Evolutionary conservation across 2,113 vertebrate species (phyloP), one percentile per base, ranked within the genome.

Genomic region (Xiphophorus maculatus): DNA sequence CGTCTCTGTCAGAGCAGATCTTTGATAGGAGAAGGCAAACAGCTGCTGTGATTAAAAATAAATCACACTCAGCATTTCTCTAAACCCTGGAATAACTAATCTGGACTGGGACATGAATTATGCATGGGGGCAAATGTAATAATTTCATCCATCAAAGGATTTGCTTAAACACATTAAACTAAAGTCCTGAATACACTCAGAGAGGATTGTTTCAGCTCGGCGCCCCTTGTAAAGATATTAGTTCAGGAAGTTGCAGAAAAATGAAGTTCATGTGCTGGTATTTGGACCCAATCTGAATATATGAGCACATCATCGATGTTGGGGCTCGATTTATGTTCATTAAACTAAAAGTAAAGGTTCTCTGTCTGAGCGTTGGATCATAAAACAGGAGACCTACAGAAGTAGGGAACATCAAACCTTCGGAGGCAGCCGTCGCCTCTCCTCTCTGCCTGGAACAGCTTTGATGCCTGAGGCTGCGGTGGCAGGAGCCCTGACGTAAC

Each of bases 21-120:
- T 90, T 92, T 88, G 91, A 92, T 90, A 89, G 12, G 74, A 92
- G 92, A 89, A 89, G 84, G 88, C 88, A 89, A 94, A 93, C 94
- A 95, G 93, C 89, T 94, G 93, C 92, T 92, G 88, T 87, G 88
- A 94, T 94, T 93, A 94, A 95, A 95, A 94, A 95, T 94, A 93
- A 92, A 95, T 94, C 87, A 72, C 91, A 85, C 88, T 89, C 91
- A 89, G 90, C 90, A 90, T 92, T 91, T 90, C 87, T 91, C 87
- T 85, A 93, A 94, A 95, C 90, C 91, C 84, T 83, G 87, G 92
- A 94, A 94, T 94, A 93, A 93, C 91, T 92, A 90, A 91, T 95
- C 85, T 87, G 82, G 90, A 90, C 88, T 79, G 87, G 70, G 84
- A 79, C 90, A 87, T 94, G 79, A 94, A 94, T 93, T 80, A 94